phyloP scores from a whole-genome alignment of 2,888 invertebrate species.

The Ormyrus rosae region DNA sequence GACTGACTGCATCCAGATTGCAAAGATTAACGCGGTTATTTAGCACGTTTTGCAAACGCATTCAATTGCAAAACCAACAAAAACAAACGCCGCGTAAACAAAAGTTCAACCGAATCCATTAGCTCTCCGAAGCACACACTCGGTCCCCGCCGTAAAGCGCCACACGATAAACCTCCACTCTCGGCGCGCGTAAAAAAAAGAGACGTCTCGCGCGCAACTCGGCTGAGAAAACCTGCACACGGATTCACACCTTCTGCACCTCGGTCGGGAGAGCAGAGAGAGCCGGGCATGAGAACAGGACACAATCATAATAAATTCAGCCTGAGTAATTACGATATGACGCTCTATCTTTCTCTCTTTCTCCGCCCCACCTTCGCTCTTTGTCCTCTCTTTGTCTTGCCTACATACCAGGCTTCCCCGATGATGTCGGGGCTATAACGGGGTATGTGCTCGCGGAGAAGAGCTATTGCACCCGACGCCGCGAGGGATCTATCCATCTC shows the following conservation, averaged over 20 bases:
- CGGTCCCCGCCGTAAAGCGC: neutral
- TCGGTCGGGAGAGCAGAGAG: too few species aligned
- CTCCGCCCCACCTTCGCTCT: constrained; percentile 26
- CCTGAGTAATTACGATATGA: constrained; percentile 54
- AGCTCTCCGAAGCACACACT: neutral
- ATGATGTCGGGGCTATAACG: constrained; percentile 47
- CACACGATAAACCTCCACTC: constrained; percentile 9
- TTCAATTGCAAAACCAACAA: neutral
- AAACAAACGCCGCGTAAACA: neutral
- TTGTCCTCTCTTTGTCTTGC: constrained; percentile 46
- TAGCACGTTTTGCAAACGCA: too few species aligned
- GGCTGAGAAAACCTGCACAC: neutral
- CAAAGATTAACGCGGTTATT: too few species aligned
- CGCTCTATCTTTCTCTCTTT: constrained; percentile 12
- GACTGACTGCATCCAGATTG: too few species aligned
- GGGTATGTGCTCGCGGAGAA: constrained; percentile 46
- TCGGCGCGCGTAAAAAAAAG: neutral
- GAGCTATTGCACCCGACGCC: constrained; percentile 54
- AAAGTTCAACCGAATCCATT: constrained; percentile 20
- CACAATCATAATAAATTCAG: constrained; percentile 56
- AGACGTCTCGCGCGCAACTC: neutral
- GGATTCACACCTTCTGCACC: constrained; percentile 12
- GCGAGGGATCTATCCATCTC: constrained; percentile 49
- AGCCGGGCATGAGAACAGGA: constrained; percentile 4
- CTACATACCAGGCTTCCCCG: neutral